phyloP scores from a whole-genome alignment of 2,113 vertebrate species.

The Hirundichthys speculiger region DNA sequence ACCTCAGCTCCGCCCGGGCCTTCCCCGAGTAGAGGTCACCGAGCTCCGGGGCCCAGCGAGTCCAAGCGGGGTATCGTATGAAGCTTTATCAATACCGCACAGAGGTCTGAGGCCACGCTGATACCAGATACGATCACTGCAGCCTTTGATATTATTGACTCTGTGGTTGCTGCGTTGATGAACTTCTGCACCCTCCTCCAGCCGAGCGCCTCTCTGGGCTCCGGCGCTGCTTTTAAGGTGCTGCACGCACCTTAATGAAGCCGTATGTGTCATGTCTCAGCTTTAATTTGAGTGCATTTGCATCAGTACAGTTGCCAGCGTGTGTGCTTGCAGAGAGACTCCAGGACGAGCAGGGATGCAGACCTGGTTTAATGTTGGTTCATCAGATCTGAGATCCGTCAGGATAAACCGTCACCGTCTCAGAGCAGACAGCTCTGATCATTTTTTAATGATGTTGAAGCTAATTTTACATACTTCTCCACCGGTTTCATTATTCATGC shows the following conservation, averaged over 20 bases:
- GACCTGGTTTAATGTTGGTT: too few species aligned
- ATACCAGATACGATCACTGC: slow-evolving; percentile 57
- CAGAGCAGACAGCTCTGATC: too few species aligned
- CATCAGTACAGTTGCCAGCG: background rate
- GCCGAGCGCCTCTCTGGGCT: slow-evolving; percentile 16
- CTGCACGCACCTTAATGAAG: background rate
- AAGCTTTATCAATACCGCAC: slow-evolving; percentile 65
- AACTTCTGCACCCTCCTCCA: slow-evolving; percentile 32
- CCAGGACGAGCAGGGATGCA: too few species aligned
- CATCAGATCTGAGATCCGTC: too few species aligned
- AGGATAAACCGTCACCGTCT: too few species aligned
- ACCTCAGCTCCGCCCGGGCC: slow-evolving; percentile 31
- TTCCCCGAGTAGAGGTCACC: slow-evolving; percentile 59
- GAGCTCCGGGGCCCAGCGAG: slow-evolving; percentile 43
- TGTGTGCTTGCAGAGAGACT: too few species aligned
- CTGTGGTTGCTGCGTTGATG: slow-evolving; percentile 55
- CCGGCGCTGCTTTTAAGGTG: slow-evolving; percentile 3
- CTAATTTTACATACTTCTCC: too few species aligned
- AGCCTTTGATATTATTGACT: slow-evolving; percentile 68
- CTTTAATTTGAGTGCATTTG: background rate
- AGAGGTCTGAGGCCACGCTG: slow-evolving; percentile 52
- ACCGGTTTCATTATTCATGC: too few species aligned
- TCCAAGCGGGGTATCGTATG: slow-evolving; percentile 61
- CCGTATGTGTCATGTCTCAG: fast-evolving
- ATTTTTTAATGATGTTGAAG: too few species aligned